These are phyloP conservation scores for Galleria mellonella DNA, from an alignment of 1,140 invertebrate genomes.

Conservation along the genomic window DNA sequence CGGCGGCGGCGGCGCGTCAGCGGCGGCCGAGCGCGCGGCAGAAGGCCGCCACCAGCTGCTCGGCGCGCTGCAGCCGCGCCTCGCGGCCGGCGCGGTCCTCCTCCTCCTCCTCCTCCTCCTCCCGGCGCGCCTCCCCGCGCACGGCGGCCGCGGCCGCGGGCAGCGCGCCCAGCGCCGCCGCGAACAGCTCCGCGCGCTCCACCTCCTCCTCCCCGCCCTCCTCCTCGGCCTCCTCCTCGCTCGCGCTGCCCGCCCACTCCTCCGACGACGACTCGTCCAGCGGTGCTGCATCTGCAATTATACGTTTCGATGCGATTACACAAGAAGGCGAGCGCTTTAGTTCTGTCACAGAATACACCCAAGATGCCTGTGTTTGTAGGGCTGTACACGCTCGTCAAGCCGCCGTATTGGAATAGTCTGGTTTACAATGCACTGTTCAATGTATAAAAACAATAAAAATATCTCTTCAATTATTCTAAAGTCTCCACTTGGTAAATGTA, in stretches of 20 bases:
- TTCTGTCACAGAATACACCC: too few species aligned
- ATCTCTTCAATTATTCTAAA: too few species aligned
- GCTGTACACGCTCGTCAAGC: too few species aligned
- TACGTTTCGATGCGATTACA: too few species aligned
- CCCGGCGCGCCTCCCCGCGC: slow-evolving; percentile 13
- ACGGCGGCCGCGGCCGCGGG: slow-evolving; percentile 8
- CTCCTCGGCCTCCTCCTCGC: neutral
- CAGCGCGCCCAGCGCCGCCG: slow-evolving; percentile 17
- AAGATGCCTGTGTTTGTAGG: too few species aligned
- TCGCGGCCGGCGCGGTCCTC: slow-evolving; percentile 3
- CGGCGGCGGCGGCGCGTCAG: slow-evolving; percentile 1
- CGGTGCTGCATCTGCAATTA: slow-evolving; percentile 3
- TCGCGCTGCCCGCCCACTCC: neutral
- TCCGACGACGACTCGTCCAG: slow-evolving; percentile 2
- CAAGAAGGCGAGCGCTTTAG: too few species aligned
- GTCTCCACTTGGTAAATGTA: too few species aligned
- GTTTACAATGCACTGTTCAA: too few species aligned
- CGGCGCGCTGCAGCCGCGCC: slow-evolving; percentile 83
- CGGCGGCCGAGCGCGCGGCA: slow-evolving; percentile 75
- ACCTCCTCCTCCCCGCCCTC: slow-evolving; percentile 12
- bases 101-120: slow-evolving; percentile 10
- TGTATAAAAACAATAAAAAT: too few species aligned
- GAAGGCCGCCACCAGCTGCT: slow-evolving; percentile 83
- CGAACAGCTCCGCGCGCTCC: slow-evolving; percentile 17
- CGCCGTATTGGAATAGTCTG: too few species aligned